Conservation (phyloP, 2,113 vertebrate species). For the Procavia capensis region DNA sequence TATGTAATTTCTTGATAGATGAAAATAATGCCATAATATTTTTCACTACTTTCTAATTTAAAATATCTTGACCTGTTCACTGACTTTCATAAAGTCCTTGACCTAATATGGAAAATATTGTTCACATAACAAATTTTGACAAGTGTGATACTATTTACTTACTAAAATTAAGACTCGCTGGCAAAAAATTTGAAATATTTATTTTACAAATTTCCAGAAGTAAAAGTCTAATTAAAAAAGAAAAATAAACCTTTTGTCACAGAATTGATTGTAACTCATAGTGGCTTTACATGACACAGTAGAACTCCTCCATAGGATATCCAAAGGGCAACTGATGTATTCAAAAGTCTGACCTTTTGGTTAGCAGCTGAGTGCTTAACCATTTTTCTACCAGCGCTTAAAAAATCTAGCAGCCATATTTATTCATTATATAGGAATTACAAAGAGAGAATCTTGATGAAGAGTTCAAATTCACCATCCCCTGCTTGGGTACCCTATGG, state of each 20-base stretch:
- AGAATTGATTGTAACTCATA: no score
- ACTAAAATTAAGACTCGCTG: neutral
- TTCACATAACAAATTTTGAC: neutral
- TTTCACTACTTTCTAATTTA: neutral
- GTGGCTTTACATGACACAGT: no score
- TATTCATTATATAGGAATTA: neutral
- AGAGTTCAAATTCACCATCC: no score
- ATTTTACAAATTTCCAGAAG: neutral
- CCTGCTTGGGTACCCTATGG: no score
- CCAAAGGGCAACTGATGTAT: no score
- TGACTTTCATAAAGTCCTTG: neutral
- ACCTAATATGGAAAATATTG: neutral
- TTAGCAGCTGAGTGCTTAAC: no score
- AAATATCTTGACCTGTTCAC: neutral
- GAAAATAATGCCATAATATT: constrained; percentile 6
- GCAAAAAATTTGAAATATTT: neutral
- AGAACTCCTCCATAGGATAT: no score
- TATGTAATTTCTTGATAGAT: neutral
- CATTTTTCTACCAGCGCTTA: no score
- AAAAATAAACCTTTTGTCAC: no score
- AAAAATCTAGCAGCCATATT: neutral
- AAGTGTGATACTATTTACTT: neutral
- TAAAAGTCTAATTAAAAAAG: neutral
- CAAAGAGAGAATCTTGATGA: no score
- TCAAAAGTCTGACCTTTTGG: no score